Evolutionary conservation across 2,113 vertebrate genomes (phyloP), one percentile per base, ranked within the genome.

Genomic region (Trematocara nigrifrons): DNA sequence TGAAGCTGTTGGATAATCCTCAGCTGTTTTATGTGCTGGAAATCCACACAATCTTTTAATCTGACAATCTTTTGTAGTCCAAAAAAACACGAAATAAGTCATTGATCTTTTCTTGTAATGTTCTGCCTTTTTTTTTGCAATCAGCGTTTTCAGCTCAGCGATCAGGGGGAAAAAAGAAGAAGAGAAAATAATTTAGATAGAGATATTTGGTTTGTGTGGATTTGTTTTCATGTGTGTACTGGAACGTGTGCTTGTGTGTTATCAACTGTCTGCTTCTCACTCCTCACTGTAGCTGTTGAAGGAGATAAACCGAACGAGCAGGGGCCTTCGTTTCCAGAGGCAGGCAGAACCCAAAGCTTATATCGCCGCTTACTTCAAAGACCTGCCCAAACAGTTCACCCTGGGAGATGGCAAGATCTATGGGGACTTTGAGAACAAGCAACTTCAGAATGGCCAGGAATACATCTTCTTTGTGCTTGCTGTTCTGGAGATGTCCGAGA

Each of bases 401-500:
- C 92, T 99, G 86, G 99, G 99, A 88, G 98, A 99, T 92, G 97
- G 96, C 76, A 98, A 98, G 88, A 95, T 96, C 90, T 99, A 99
- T 3, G 97, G 97, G 74, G 98, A 99, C 91, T 99, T 99, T 94
- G 97, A 98, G 89, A 99, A 99, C 95, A 98, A 97, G 91, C 97
- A 97, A n/a, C 97, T 99, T 52, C 97, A 97, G 84, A 99, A 96
- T 15, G 98, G 98, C 89, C 98, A 99, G 94, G 98, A 99, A 92
- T 99, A 99, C 77, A 97, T 99, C 89, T 99, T 99, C 94, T 99
- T 99, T 85, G 97, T 99, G 54, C 95, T 99, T 54, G 98, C 98
- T 6, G 97, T 99, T 81, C 96, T 99, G 96, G 99, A 99, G 78
- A 98, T 98, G 80, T 97, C 97, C 4, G 99, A 99, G 93, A 98